Conservation (phyloP, 2,888 invertebrate species). For the Tenthredo amoena region DNA sequence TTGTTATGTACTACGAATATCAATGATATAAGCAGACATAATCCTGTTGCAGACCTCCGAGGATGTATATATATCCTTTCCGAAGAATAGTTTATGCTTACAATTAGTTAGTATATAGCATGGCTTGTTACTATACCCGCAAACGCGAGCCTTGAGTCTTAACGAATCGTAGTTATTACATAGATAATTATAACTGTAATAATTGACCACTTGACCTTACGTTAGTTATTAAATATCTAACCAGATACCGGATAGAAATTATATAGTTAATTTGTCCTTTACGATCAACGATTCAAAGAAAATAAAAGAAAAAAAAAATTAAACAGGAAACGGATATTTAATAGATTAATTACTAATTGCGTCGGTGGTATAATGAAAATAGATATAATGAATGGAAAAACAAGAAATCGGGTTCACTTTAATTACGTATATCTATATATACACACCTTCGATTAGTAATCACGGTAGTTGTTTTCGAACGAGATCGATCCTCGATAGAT, state of each 20-base stretch:
- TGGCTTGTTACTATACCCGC: no score
- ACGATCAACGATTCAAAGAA: not conserved
- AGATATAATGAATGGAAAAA: not conserved
- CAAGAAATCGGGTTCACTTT: not conserved
- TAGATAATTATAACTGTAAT: slow-evolving; percentile 22
- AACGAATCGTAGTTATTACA: not conserved
- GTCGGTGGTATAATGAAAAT: not conserved
- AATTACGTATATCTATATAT: not conserved
- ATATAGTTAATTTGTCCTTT: not conserved
- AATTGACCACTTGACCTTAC: slow-evolving; percentile 31
- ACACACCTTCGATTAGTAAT: not conserved
- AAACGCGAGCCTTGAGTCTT: not conserved
- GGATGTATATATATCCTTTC: no score
- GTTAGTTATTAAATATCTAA: not conserved
- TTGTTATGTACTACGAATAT: no score
- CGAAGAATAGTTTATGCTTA: no score
- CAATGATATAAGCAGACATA: no score
- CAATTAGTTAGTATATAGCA: no score
- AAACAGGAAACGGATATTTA: not conserved
- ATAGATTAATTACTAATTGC: not conserved
- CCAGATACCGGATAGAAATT: not conserved
- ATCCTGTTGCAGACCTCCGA: no score
- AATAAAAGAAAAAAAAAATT: not conserved
- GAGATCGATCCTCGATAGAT: not conserved
- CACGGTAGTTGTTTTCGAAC: not conserved